These are phyloP conservation scores for Bovichtus diacanthus DNA, from an alignment of 2,797 vertebrate species.

Conservation along the genomic window DNA sequence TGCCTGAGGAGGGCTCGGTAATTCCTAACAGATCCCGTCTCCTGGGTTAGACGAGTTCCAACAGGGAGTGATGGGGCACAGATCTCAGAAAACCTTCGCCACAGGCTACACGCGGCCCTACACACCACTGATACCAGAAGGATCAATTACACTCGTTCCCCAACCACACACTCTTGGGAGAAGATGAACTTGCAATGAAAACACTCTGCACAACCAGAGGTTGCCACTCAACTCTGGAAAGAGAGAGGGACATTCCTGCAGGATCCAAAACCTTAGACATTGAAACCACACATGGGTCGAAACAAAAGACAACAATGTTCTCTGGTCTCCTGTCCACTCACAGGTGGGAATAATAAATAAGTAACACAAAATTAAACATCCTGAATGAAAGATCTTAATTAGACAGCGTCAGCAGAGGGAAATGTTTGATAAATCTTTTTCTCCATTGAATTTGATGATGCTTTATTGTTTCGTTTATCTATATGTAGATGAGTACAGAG, in stretches of 20 bases:
- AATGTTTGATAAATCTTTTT: neutral
- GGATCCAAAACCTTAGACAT: conserved; percentile 36
- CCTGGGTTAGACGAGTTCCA: conserved; percentile 78
- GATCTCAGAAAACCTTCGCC: conserved; percentile 77
- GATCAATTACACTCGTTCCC: conserved; percentile 79
- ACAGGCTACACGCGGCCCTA: conserved; percentile 71
- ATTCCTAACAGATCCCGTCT: conserved; percentile 80
- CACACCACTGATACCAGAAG: conserved; percentile 74
- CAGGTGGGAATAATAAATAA: conserved; percentile 1
- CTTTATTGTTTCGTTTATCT: neutral
- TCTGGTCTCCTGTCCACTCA: neutral
- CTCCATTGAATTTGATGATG: neutral
- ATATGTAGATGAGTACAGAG: neutral
- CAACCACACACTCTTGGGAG: conserved; percentile 75
- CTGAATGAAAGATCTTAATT: neutral
- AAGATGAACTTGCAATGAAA: conserved; percentile 76
- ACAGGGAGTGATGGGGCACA: conserved; percentile 75
- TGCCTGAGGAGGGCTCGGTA: conserved; percentile 74
- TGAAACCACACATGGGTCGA: conserved; percentile 12
- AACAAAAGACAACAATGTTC: conserved; percentile 16
- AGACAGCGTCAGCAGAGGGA: neutral
- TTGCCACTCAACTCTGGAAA: conserved; percentile 72
- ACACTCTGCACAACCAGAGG: conserved; percentile 68
- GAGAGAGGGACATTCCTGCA: conserved; percentile 52
- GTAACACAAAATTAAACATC: neutral